Evolutionary conservation across 2,888 invertebrate species (phyloP).

Genomic region (Agrotis ipsilon): DNA sequence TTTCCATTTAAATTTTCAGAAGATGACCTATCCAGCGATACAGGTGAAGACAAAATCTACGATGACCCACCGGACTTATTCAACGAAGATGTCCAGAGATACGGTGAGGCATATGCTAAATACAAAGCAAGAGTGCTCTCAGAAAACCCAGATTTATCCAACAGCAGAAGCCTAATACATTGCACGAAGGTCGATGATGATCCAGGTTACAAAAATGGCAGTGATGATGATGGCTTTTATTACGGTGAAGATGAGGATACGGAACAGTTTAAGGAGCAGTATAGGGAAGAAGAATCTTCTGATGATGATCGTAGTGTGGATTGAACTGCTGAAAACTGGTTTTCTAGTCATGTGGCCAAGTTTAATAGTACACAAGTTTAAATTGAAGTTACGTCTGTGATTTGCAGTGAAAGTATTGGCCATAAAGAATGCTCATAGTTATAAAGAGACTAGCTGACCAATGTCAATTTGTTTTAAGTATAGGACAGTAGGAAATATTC

Average conservation of each 20-base stretch:
- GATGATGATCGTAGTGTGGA: constrained; percentile 76
- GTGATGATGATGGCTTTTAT: constrained; percentile 86
- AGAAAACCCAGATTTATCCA: constrained; percentile 70
- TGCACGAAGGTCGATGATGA: constrained; percentile 71
- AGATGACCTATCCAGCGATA: constrained; percentile 87
- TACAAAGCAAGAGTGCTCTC: constrained; percentile 91
- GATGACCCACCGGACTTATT: constrained; percentile 79
- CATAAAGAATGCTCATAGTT: too few relatives aligned
- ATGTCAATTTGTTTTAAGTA: too few relatives aligned
- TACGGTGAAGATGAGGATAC: constrained; percentile 86
- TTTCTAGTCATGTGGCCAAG: background rate
- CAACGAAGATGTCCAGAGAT: constrained; percentile 90
- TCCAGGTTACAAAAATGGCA: constrained; percentile 81
- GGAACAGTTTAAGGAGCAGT: constrained; percentile 80
- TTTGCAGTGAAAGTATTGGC: too few relatives aligned
- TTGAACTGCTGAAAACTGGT: constrained; percentile 55
- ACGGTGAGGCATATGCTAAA: constrained; percentile 93
- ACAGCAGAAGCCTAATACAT: constrained; percentile 75
- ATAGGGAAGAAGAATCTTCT: constrained; percentile 73
- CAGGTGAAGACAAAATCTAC: constrained; percentile 85
- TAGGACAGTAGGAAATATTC: too few relatives aligned
- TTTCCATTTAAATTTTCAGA: constrained; percentile 70
- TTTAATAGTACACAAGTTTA: background rate
- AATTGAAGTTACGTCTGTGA: background rate
- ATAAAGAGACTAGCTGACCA: too few relatives aligned